These are phyloP conservation scores for Zonitis immaculata DNA, from an alignment of 2,888 invertebrate species.

Conservation along the genomic window DNA sequence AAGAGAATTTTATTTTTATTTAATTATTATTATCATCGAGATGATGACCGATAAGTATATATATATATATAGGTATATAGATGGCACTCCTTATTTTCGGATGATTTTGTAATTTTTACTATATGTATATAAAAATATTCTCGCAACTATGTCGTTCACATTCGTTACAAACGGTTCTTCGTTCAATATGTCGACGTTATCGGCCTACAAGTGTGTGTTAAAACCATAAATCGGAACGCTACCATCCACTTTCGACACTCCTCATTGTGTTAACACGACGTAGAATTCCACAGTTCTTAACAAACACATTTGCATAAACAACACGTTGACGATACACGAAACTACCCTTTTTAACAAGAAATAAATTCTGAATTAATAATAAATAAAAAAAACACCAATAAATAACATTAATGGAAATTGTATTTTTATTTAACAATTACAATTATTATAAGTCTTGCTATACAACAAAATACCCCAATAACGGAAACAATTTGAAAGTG, in stretches of 20 bases:
- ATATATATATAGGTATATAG: no score
- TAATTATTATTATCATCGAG: no score
- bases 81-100: background rate
- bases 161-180: constrained; percentile 12
- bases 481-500: background rate
- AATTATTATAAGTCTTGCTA: constrained; percentile 27
- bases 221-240: constrained; percentile 44
- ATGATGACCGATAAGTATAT: no score
- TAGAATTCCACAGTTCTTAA: constrained; percentile 27
- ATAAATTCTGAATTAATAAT: no score
- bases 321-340: background rate
- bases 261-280: constrained; percentile 36
- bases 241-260: constrained; percentile 42
- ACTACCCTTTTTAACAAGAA: background rate
- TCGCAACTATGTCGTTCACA: constrained; percentile 24
- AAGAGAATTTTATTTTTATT: no score
- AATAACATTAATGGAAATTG: constrained; percentile 35
- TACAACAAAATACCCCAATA: background rate
- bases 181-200: constrained; percentile 39
- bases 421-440: constrained; percentile 36
- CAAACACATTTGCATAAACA: constrained; percentile 20
- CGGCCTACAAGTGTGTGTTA: constrained; percentile 43
- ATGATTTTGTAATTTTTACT: background rate
- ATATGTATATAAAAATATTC: constrained; percentile 17
- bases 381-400: constrained; percentile 11